These are phyloP conservation scores for Gasteruption jaculator DNA, from an alignment of 2,888 invertebrate genomes.

Conservation along the genomic window DNA sequence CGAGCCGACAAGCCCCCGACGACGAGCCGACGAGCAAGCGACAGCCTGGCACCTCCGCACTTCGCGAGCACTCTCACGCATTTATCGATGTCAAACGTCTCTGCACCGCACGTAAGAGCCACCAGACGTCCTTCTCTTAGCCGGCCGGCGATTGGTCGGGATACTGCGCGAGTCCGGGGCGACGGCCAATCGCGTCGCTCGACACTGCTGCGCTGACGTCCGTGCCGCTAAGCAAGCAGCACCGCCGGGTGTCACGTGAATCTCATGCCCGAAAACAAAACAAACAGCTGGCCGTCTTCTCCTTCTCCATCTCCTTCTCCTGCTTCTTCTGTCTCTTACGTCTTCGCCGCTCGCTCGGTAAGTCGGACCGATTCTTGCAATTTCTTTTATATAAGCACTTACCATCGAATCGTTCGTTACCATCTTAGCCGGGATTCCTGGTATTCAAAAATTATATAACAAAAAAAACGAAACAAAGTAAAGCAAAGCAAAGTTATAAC, in stretches of 20 bases:
- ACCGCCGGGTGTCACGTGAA: constrained; percentile 61
- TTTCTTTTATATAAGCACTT: too few relatives aligned
- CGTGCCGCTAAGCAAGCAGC: constrained; percentile 43
- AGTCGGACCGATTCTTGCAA: too few relatives aligned
- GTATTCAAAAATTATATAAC: too few relatives aligned
- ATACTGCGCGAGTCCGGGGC: constrained; percentile 52
- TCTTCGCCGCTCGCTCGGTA: too few relatives aligned
- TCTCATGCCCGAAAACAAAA: constrained; percentile 69
- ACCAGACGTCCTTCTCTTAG: constrained; percentile 47
- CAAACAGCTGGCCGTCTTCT: constrained; percentile 53
- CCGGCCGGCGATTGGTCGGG: constrained; percentile 54
- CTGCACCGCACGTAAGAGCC: constrained; percentile 56
- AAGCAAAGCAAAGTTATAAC: too few relatives aligned
- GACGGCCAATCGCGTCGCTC: constrained; percentile 53
- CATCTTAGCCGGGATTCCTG: too few relatives aligned
- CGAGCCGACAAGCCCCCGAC: constrained; percentile 28
- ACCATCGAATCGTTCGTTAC: too few relatives aligned
- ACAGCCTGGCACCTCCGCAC: constrained; percentile 58
- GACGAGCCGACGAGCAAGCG: constrained; percentile 54
- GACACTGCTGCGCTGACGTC: constrained; percentile 40
- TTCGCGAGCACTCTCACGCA: constrained; percentile 62
- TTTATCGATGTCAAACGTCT: constrained; percentile 64
- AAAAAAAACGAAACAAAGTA: too few relatives aligned
- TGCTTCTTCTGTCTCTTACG: constrained; percentile 13
- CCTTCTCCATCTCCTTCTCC: constrained; percentile 18